Conservation (phyloP, 2,797 vertebrate species). For the Trachops cirrhosus region DNA sequence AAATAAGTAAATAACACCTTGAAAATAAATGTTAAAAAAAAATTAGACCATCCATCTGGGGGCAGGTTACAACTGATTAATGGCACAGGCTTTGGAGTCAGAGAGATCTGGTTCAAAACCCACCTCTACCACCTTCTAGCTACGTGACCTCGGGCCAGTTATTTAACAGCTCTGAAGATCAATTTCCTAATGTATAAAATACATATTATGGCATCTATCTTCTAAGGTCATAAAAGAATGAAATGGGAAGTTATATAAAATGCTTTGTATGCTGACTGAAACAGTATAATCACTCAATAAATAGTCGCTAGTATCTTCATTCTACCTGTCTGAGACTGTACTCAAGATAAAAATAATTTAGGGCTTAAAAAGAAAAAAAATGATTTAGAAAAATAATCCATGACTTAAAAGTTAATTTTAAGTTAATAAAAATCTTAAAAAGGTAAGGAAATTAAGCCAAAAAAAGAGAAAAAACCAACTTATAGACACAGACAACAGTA, state of each 20-base stretch:
- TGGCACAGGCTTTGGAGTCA: not conserved
- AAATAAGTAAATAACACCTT: not conserved
- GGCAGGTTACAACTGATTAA: not conserved
- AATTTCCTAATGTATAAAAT: not conserved
- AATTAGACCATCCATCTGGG: not conserved
- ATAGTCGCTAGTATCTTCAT: not conserved
- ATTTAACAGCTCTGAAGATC: not conserved
- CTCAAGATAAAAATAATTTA: not conserved
- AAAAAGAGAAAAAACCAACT: not conserved
- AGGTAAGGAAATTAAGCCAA: not conserved
- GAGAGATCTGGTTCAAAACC: not conserved
- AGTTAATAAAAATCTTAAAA: not conserved
- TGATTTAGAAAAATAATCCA: constrained; percentile 16
- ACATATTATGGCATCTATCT: not conserved
- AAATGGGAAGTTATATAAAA: not conserved
- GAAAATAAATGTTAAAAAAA: not conserved
- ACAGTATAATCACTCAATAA: constrained; percentile 3
- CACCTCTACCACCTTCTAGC: not conserved
- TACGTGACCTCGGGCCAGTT: not conserved
- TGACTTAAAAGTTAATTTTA: constrained; percentile 38
- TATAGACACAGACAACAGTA: not conserved
- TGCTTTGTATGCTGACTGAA: not conserved
- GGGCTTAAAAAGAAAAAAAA: not conserved
- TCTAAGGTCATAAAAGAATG: not conserved
- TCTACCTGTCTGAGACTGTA: not conserved